These are phyloP conservation scores for Bombus impatiens DNA, from an alignment of 1,140 invertebrate genomes.

Conservation along the genomic window DNA sequence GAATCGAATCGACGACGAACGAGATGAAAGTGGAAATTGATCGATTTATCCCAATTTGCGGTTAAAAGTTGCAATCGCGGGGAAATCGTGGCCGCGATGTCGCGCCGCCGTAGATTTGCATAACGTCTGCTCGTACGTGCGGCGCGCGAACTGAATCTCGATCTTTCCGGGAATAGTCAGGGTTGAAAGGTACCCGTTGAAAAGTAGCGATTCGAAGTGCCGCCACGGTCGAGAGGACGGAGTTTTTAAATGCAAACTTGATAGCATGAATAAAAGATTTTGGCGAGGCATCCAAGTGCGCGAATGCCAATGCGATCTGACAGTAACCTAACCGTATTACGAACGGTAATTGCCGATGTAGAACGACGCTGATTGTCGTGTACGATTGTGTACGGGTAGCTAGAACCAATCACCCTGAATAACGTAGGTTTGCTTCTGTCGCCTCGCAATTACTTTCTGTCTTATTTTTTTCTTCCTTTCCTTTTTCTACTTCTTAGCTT, in stretches of 20 bases:
- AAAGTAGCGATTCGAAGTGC: slow-evolving; percentile 39
- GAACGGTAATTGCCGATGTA: slow-evolving; percentile 31
- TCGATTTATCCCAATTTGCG: background rate
- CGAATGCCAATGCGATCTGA: slow-evolving; percentile 37
- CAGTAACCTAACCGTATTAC: slow-evolving; percentile 4
- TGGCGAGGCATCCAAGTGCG: background rate
- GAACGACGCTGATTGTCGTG: slow-evolving; percentile 16
- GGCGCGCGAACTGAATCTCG: slow-evolving; percentile 20
- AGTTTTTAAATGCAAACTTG: slow-evolving; percentile 61
- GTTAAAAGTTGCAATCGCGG: background rate
- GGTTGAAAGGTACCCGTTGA: background rate
- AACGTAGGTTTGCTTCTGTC: background rate
- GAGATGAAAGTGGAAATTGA: background rate
- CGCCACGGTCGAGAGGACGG: slow-evolving; percentile 2
- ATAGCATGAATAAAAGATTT: slow-evolving; percentile 61
- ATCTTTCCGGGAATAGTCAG: slow-evolving; percentile 18
- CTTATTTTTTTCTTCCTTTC: background rate
- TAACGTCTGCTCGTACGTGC: background rate
- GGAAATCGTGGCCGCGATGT: background rate
- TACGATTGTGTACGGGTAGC: background rate
- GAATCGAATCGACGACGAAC: background rate
- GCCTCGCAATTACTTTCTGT: background rate
- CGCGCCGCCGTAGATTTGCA: background rate
- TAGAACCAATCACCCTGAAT: background rate
- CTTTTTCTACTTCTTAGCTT: background rate